Conservation (phyloP, 2,113 vertebrate species). For the Phalacrocorax aristotelis region DNA sequence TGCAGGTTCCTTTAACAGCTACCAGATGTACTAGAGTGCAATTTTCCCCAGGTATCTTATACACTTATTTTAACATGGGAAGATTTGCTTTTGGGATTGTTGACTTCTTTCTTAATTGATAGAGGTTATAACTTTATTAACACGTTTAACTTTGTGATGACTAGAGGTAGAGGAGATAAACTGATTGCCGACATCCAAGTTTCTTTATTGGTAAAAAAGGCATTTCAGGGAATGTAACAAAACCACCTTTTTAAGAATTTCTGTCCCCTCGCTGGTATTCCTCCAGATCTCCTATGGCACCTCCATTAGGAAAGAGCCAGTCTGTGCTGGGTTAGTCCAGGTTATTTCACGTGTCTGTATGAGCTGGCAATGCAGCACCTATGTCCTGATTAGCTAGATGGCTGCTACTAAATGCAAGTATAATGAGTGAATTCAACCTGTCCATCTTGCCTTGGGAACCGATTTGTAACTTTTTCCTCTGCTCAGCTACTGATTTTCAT, state of each 20-base stretch:
- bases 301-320: neutral
- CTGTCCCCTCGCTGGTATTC: neutral
- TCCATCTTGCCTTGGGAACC: neutral
- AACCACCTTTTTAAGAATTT: neutral
- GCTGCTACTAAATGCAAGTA: neutral
- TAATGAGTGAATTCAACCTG: neutral
- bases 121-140: neutral
- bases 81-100: neutral
- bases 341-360: neutral
- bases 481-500: neutral
- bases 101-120: accelerated
- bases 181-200: neutral
- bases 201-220: neutral
- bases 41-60: neutral
- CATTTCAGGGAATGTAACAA: neutral
- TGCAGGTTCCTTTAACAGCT: neutral
- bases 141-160: neutral
- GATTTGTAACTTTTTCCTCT: neutral
- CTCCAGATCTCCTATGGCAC: neutral
- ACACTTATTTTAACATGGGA: neutral
- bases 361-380: neutral
- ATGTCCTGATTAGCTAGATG: neutral
- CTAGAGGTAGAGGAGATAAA: neutral
- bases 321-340: neutral
- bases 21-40: neutral